Evolutionary conservation across 2,888 invertebrate species (phyloP).

Genomic region (Andrena flavipes): DNA sequence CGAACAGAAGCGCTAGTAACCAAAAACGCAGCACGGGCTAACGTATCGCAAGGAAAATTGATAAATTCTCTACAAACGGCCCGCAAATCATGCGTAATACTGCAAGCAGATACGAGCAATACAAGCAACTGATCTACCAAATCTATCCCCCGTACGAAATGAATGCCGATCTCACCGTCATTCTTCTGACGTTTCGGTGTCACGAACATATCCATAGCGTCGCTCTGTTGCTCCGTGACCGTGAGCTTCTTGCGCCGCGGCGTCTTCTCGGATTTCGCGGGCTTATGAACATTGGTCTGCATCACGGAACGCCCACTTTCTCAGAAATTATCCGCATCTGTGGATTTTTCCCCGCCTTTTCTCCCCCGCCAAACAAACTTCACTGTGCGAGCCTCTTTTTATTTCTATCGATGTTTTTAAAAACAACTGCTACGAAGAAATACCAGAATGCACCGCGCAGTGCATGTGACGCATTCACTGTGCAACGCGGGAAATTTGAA

Average conservation of each 20-base stretch:
- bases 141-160: slow-evolving; percentile 48
- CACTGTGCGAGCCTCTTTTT: slow-evolving; percentile 41
- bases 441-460: slow-evolving; percentile 55
- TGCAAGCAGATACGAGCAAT: slow-evolving; percentile 64
- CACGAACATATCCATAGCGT: slow-evolving; percentile 82
- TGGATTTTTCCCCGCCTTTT: not conserved
- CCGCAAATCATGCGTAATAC: slow-evolving; percentile 69
- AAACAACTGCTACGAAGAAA: slow-evolving; percentile 73
- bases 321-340: slow-evolving; percentile 11
- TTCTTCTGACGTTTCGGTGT: slow-evolving; percentile 82
- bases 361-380: not conserved
- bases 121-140: slow-evolving; percentile 67
- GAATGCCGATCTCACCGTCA: slow-evolving; percentile 81
- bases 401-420: slow-evolving; percentile 73
- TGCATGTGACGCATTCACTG: slow-evolving; percentile 19
- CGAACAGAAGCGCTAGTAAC: slow-evolving; percentile 64
- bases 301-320: slow-evolving; percentile 32
- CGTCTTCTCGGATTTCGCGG: slow-evolving; percentile 79
- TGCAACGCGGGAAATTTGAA: slow-evolving; percentile 50
- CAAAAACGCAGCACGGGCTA: slow-evolving; percentile 59
- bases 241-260: slow-evolving; percentile 77
- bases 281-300: slow-evolving; percentile 76
- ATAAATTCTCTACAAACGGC: slow-evolving; percentile 55
- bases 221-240: slow-evolving; percentile 72
- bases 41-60: slow-evolving; percentile 62